Percentiles rank a stretch among this genome's conserved stretches.
These are phyloP conservation scores for Chloroceryle inda DNA, from an alignment of 2,797 vertebrate genomes.

Conservation along the genomic window DNA sequence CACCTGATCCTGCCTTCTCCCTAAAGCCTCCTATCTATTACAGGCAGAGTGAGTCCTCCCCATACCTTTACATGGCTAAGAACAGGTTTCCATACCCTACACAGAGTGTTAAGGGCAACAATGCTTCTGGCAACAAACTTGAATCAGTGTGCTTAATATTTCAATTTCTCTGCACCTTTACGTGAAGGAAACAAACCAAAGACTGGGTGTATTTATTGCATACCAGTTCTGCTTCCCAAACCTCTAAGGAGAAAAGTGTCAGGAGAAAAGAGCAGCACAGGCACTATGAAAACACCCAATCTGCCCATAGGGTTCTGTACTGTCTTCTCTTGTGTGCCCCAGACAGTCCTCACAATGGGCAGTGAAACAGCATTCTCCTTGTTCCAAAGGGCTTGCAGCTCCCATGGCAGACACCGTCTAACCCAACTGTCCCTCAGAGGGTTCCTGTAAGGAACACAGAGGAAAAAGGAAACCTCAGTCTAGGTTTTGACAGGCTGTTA, in stretches of 20 bases:
- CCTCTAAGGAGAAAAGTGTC: background rate
- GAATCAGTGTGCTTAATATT: fast-evolving
- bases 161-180: background rate
- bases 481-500: background rate
- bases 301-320: fast-evolving
- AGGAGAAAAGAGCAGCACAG: background rate
- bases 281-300: background rate
- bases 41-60: background rate
- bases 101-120: fast-evolving
- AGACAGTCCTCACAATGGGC: fast-evolving
- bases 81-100: fast-evolving
- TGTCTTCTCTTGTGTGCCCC: fast-evolving
- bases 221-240: background rate
- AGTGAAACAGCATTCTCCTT: background rate
- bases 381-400: background rate
- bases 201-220: background rate
- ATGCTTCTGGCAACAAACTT: background rate
- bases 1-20: background rate
- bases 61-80: fast-evolving
- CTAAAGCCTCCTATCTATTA: fast-evolving
- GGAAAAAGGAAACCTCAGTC: background rate
- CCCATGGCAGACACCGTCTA: fast-evolving
- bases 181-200: fast-evolving
- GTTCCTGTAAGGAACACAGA: background rate
- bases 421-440: background rate